Base-by-base conservation (phyloP, 2,797 vertebrate species). In the Somateria mollissima region DNA sequence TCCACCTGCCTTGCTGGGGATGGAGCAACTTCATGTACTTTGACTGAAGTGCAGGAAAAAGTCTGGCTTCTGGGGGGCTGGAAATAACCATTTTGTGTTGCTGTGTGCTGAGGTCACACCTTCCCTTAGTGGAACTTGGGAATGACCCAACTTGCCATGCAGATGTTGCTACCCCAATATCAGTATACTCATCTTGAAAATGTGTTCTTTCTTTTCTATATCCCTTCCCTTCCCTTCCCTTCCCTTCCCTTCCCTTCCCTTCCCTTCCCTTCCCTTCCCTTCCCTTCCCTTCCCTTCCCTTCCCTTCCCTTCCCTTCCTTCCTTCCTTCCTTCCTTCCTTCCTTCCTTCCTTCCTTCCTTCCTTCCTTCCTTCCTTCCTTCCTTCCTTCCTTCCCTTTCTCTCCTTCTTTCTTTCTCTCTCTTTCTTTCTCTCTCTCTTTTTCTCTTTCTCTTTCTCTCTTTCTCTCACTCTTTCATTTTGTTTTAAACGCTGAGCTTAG, bases 181-280 rank as follows among this genome's bases (percentile, higher is more conserved):
- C 39, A 53, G 2, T 0, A 51, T 4, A 16, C 18, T 61, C 39
- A 2, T 24, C 39, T 34, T 0, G 0, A 60, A 36, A 69, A 77
- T 18, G 18, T 56, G 28, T 17, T 47, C 20, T 47, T 47, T 47
- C 6, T 49, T 22, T 47, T 22, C 17, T 43, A 43, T 43, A 43
- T 43, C 19, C 11, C 7, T 43, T 17, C 4, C 43, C 18, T 43
- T 43, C 6, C 47, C 22, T 47, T 7, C 47, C 17, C 43, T 45
- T 45, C 17, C 43, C 41, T 43, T 43, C 41, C 17, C 41, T 43
- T 43, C 17, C 41, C 41, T 43, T 43, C 41, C 16, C 16, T 43
- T 43, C 41, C 43, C 19, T 19, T 45, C 17, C 18, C 43, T 18
- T 43, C 8, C 43, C 43, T 43, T 43, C 43, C 43, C 41, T 43